phyloP scores from a whole-genome alignment of 1,140 invertebrate genomes.

The Zaprionus nigranus region DNA sequence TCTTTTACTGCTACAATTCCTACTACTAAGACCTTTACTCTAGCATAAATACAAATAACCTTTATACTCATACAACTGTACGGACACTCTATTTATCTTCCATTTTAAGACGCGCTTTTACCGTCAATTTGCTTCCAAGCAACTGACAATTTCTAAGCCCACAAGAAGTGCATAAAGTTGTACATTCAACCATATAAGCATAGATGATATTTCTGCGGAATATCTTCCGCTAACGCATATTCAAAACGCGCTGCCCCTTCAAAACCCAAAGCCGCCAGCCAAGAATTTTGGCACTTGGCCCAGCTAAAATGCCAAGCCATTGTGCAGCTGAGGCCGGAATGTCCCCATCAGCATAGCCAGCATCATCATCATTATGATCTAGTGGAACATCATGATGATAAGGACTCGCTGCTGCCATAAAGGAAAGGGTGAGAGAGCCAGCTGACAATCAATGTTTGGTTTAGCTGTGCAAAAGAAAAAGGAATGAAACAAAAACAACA shows the following conservation, averaged over 20 bases:
- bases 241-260: background rate
- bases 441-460: constrained; percentile 82
- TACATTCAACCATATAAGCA: background rate
- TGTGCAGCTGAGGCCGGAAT: constrained; percentile 32
- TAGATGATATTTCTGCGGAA: background rate
- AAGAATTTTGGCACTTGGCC: constrained; percentile 17
- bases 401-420: background rate
- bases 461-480: constrained; percentile 50
- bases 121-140: background rate
- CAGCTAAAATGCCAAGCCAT: constrained; percentile 23
- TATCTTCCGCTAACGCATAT: background rate
- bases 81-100: background rate
- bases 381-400: constrained; percentile 9
- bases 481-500: constrained; percentile 63
- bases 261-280: too few relatives aligned
- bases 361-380: constrained; percentile 12
- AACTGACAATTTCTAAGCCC: background rate
- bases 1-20: too few relatives aligned
- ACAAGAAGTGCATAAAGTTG: background rate
- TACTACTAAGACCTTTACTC: too few relatives aligned
- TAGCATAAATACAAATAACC: too few relatives aligned
- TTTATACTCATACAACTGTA: too few relatives aligned
- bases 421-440: constrained; percentile 26
- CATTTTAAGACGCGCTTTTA: background rate
- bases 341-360: constrained; percentile 6